These are phyloP conservation scores for Centroberyx gerrardi DNA, from an alignment of 2,797 vertebrate genomes.

Conservation along the genomic window DNA sequence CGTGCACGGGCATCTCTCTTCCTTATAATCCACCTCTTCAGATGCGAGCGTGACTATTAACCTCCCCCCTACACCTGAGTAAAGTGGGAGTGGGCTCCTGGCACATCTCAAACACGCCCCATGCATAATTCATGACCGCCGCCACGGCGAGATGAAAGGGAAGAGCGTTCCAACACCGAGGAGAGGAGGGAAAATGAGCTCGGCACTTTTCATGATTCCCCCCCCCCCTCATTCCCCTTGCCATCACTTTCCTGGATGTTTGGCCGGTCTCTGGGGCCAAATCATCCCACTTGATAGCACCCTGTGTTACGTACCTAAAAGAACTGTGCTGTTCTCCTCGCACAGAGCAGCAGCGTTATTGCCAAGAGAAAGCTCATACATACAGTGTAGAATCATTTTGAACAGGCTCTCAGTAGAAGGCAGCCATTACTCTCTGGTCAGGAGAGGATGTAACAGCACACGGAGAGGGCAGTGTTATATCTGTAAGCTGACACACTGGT, in stretches of 20 bases:
- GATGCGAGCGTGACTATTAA: conserved; percentile 75
- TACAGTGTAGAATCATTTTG: conserved; percentile 5
- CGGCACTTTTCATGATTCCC: conserved; percentile 31
- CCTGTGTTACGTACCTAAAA: conserved; percentile 15
- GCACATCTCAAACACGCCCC: conserved; percentile 57
- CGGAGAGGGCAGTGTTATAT: conserved; percentile 36
- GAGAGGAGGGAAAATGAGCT: conserved; percentile 65
- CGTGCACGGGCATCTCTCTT: conserved; percentile 63
- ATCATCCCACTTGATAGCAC: conserved; percentile 46
- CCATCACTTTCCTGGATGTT: conserved; percentile 59
- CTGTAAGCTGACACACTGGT: conserved; percentile 29
- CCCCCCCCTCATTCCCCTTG: conserved; percentile 3
- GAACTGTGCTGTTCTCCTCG: conserved; percentile 15
- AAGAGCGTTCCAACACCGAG: conserved; percentile 56
- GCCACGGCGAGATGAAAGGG: conserved; percentile 75
- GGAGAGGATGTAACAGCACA: conserved; percentile 25
- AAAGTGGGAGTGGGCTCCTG: conserved; percentile 74
- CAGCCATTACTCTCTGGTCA: conserved; percentile 42
- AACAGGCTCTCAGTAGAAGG: conserved; percentile 25
- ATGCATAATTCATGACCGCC: conserved; percentile 81
- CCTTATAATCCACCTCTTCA: conserved; percentile 78
- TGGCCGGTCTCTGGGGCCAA: conserved; percentile 58
- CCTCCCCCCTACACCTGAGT: conserved; percentile 71
- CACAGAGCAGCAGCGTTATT: conserved; percentile 13
- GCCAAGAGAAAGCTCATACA: conserved; percentile 3